These are phyloP conservation scores for Microplitis mediator DNA, from an alignment of 1,140 invertebrate species.

Conservation along the genomic window DNA sequence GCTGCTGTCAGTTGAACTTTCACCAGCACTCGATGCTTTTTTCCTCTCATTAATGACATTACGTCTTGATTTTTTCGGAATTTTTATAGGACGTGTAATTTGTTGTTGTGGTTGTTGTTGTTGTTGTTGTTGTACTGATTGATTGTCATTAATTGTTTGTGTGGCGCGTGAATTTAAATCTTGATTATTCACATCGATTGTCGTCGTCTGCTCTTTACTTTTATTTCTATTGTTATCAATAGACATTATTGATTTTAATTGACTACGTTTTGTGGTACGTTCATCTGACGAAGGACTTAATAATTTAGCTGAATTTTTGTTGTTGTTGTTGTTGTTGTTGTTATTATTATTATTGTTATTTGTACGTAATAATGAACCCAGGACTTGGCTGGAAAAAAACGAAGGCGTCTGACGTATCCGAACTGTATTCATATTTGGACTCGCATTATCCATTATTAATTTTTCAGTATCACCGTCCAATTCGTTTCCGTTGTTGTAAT, in stretches of 20 bases:
- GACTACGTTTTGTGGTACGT: no score
- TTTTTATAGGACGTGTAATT: constrained; percentile 38
- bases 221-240: constrained; percentile 29
- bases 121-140: no score
- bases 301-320: background rate
- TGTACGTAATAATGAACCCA: constrained; percentile 57
- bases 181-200: constrained; percentile 1
- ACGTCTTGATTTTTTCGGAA: constrained; percentile 28
- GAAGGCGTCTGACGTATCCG: constrained; percentile 60
- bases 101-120: constrained; percentile 35
- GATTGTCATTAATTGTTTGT: constrained; percentile 40
- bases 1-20: constrained; percentile 11
- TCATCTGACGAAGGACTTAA: no score
- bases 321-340: constrained; percentile 21
- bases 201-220: constrained; percentile 22
- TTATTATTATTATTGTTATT: constrained; percentile 49
- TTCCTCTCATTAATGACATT: constrained; percentile 37
- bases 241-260: constrained; percentile 43
- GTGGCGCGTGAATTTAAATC: constrained; percentile 31
- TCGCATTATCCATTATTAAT: constrained; percentile 71
- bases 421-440: constrained; percentile 48
- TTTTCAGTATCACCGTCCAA: constrained; percentile 76
- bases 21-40: constrained; percentile 24
- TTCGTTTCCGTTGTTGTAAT: constrained; percentile 52
- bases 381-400: constrained; percentile 51